Conservation (phyloP, 2,797 vertebrate species). For the Artibeus lituratus region DNA sequence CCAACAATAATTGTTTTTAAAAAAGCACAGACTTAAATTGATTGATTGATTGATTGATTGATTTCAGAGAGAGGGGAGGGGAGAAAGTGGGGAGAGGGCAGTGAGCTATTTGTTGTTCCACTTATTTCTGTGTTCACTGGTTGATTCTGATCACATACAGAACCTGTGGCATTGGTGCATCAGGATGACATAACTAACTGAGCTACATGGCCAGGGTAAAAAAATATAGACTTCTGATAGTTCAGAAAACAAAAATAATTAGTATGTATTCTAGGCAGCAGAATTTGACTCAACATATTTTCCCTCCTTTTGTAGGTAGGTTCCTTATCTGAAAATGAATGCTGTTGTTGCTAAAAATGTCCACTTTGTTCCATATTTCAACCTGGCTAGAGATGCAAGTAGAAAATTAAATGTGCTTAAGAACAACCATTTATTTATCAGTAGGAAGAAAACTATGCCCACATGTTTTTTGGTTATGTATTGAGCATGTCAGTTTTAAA, state of each 20-base stretch:
- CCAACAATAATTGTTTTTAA: not conserved
- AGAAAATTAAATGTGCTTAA: not conserved
- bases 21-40: not conserved
- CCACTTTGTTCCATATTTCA: not conserved
- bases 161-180: not conserved
- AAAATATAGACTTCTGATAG: not conserved
- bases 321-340: constrained; percentile 25
- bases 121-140: not conserved
- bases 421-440: not conserved
- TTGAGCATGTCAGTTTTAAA: not conserved
- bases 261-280: constrained; percentile 28
- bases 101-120: not conserved
- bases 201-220: not conserved
- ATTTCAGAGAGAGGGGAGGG: not conserved
- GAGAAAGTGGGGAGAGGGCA: too few relatives aligned
- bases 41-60: not conserved
- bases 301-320: not conserved
- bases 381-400: not conserved
- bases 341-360: not conserved
- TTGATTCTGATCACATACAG: not conserved
- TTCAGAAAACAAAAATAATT: constrained; percentile 34
- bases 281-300: not conserved
- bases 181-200: not conserved
- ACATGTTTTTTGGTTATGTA: not conserved
- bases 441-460: not conserved